phyloP scores from a whole-genome alignment of 2,888 invertebrate species.

The Sisyra terminalis region DNA sequence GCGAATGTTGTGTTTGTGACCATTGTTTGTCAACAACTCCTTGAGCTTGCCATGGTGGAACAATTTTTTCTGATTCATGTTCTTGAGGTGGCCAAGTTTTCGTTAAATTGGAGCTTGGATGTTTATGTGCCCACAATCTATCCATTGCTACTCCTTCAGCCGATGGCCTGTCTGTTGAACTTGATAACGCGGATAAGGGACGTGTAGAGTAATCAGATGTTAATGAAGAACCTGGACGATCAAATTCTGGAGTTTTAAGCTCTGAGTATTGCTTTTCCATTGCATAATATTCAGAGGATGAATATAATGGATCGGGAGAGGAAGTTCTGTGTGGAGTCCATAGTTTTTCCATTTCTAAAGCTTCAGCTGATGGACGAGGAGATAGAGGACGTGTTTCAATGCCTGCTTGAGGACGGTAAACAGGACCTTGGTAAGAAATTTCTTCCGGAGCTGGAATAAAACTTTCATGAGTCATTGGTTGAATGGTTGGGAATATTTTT shows the following conservation, averaged over 20 bases:
- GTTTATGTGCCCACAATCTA: constrained; percentile 36
- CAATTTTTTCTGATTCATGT: constrained; percentile 16
- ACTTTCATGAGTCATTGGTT: constrained; percentile 11
- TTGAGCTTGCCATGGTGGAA: constrained; percentile 23
- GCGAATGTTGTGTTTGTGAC: constrained; percentile 19
- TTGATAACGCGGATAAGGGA: constrained; percentile 10
- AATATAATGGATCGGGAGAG: constrained; percentile 18
- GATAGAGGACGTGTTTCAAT: constrained; percentile 26
- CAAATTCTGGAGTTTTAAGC: constrained; percentile 9
- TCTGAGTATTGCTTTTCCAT: constrained; percentile 24
- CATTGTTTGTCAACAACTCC: constrained; percentile 24
- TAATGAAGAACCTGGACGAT: constrained; percentile 8
- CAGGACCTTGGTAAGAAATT: constrained; percentile 15
- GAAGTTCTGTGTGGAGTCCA: constrained; percentile 30
- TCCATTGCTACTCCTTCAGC: constrained; percentile 36
- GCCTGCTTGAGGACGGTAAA: constrained; percentile 23
- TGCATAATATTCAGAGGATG: constrained; percentile 18
- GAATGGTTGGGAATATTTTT: constrained; percentile 28
- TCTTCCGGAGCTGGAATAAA: constrained; percentile 13
- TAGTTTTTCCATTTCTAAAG: constrained; percentile 47
- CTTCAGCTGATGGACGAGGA: constrained; percentile 44
- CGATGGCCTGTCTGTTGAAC: constrained; percentile 24
- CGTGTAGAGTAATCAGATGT: constrained; percentile 8
- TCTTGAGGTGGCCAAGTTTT: constrained; percentile 33
- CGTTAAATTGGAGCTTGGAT: constrained; percentile 26